phyloP scores from a whole-genome alignment of 2,797 vertebrate genomes.

The Coracias cyanogaster region DNA sequence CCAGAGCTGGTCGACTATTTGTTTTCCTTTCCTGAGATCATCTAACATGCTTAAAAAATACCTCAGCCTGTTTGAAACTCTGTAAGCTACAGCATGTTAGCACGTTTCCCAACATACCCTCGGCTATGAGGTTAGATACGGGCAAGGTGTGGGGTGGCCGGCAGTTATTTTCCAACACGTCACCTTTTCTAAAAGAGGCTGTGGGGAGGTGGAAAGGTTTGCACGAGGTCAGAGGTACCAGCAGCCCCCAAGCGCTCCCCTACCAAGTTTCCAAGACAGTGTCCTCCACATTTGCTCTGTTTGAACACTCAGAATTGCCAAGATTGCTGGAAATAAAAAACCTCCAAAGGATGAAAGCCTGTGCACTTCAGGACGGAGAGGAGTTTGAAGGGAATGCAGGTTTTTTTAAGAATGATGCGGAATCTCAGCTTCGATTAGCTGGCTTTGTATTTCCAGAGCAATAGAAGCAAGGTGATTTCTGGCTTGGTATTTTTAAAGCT shows the following conservation, averaged over 20 bases:
- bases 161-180: background rate
- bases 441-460: background rate
- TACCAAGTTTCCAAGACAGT: background rate
- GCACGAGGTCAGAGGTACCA: background rate
- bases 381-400: background rate
- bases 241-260: fast-evolving
- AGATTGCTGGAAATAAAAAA: background rate
- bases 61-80: background rate
- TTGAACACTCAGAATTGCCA: background rate
- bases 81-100: background rate
- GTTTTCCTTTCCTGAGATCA: background rate
- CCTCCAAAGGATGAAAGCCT: background rate
- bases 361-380: background rate
- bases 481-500: background rate
- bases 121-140: background rate
- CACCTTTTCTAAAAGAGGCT: background rate
- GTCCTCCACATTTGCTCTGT: background rate
- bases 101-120: background rate
- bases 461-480: background rate
- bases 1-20: background rate
- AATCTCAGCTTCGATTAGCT: background rate
- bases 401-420: background rate
- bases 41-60: background rate
- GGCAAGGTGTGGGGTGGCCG: background rate
- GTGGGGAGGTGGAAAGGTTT: background rate